phyloP scores from a whole-genome alignment of 2,113 vertebrate genomes.

The Barnardius zonarius region DNA sequence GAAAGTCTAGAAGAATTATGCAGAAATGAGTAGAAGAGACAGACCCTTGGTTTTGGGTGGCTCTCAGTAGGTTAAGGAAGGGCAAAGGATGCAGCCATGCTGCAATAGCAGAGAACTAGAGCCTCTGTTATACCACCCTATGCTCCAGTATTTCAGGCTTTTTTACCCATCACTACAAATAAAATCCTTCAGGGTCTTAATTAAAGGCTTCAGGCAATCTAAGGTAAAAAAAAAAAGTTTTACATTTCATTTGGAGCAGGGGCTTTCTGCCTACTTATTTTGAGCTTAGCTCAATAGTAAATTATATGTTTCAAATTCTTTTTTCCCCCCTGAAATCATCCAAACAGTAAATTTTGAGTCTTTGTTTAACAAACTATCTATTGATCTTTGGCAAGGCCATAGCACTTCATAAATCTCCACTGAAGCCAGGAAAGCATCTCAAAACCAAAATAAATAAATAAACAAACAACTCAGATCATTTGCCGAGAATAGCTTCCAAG shows the following conservation, averaged over 20 bases:
- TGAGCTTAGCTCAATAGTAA: not conserved
- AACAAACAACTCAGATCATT: not conserved
- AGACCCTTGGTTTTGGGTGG: not conserved
- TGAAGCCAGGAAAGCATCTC: not conserved
- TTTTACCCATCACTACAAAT: not conserved
- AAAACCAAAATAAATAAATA: not conserved
- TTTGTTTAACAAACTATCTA: not conserved
- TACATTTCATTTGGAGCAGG: not conserved
- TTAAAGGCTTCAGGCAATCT: not conserved
- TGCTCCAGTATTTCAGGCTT: not conserved
- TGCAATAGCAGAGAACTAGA: not conserved
- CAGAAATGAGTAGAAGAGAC: not conserved
- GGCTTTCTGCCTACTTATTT: not conserved
- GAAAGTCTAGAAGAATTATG: not conserved
- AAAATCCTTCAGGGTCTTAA: not conserved
- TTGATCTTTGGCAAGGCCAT: constrained; percentile 10
- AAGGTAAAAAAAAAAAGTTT: not conserved
- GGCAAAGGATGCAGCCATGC: accelerated
- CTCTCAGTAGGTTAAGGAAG: not conserved
- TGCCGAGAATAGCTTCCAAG: not conserved
- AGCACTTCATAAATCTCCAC: constrained; percentile 4
- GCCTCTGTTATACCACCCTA: not conserved
- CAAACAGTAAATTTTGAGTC: not conserved
- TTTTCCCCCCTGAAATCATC: not conserved
- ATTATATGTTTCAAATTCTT: not conserved